These are phyloP conservation scores for Palaemon carinicauda DNA, from an alignment of 1,140 invertebrate species.

Conservation along the genomic window DNA sequence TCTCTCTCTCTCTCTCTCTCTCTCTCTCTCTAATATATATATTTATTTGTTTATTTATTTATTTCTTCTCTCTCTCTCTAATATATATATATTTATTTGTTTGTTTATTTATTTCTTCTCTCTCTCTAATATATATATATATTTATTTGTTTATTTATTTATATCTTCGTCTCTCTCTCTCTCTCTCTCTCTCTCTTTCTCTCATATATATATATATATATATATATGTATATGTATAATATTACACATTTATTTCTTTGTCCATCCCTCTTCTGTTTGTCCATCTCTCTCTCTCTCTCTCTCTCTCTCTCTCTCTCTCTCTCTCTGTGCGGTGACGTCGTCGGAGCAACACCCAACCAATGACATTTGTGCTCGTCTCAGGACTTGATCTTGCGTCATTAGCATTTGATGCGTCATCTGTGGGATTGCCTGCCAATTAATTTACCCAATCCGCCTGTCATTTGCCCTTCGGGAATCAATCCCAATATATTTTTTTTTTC, in stretches of 20 bases:
- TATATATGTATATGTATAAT: too few species aligned
- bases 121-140: neutral
- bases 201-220: too few species aligned
- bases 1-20: too few species aligned
- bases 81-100: neutral
- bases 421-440: conserved; percentile 17
- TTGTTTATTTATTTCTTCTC: neutral
- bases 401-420: conserved; percentile 27
- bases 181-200: neutral
- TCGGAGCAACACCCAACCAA: neutral
- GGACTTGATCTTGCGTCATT: neutral
- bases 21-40: too few species aligned
- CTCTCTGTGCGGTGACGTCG: neutral
- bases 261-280: neutral
- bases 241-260: too few species aligned
- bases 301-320: neutral
- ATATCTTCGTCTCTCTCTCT: neutral
- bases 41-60: neutral
- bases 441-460: conserved; percentile 20
- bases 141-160: neutral
- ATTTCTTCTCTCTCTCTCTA: neutral
- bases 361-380: neutral
- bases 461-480: neutral
- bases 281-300: neutral
- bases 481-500: too few species aligned